Percentiles rank a stretch among this genome's conserved stretches.
phyloP scores from a whole-genome alignment of 2,113 vertebrate species.

The Rana temporaria region DNA sequence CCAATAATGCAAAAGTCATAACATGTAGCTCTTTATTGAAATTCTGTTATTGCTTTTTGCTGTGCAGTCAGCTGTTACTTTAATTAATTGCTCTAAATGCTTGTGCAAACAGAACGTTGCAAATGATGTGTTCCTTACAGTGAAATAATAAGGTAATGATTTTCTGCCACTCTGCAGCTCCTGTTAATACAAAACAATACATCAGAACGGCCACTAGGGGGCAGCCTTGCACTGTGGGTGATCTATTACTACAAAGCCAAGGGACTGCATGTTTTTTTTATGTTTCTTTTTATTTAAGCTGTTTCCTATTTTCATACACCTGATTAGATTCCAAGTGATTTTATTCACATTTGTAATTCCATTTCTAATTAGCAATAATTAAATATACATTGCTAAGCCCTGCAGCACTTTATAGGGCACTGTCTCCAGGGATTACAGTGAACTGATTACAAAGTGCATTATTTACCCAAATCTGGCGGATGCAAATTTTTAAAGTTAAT shows the following conservation, averaged over 20 bases:
- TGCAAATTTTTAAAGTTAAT: slow-evolving; percentile 8
- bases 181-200: slow-evolving; percentile 50
- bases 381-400: slow-evolving; percentile 21
- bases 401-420: slow-evolving; percentile 11
- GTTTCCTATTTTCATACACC: slow-evolving; percentile 66
- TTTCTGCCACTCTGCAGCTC: slow-evolving; percentile 41
- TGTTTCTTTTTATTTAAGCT: slow-evolving; percentile 57
- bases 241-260: slow-evolving; percentile 5
- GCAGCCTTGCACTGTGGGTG: slow-evolving; percentile 83
- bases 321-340: slow-evolving; percentile 59
- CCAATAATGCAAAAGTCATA: too few species aligned
- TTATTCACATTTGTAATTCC: slow-evolving; percentile 21
- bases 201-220: slow-evolving; percentile 79
- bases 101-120: slow-evolving; percentile 46
- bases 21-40: neutral
- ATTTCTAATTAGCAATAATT: slow-evolving; percentile 28
- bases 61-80: slow-evolving; percentile 35
- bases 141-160: slow-evolving; percentile 53
- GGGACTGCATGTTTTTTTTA: slow-evolving; percentile 48
- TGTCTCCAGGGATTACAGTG: too few species aligned
- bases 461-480: neutral
- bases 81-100: slow-evolving; percentile 54
- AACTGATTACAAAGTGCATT: neutral
- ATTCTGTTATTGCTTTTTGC: slow-evolving; percentile 1
- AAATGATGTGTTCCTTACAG: slow-evolving; percentile 47